phyloP scores from a whole-genome alignment of 23 tunicate genomes.

The Halocynthia roretzi region DNA sequence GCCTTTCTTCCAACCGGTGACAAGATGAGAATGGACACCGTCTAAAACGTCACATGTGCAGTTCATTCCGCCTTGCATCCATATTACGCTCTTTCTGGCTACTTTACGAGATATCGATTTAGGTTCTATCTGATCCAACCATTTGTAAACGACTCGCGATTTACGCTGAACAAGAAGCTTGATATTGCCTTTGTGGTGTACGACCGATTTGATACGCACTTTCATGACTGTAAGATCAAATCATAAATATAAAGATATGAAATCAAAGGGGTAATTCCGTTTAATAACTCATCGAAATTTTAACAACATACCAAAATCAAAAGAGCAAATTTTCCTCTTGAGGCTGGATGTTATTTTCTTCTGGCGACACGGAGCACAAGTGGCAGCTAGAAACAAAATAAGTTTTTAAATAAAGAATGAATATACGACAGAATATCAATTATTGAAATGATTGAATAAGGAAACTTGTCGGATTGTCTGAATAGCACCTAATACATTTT shows the following conservation, averaged over 20 bases:
- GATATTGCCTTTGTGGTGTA: slow-evolving; percentile 40
- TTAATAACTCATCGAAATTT: not conserved
- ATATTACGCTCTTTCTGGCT: slow-evolving; percentile 25
- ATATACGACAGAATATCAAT: not conserved
- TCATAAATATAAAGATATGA: not conserved
- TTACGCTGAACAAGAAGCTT: slow-evolving; percentile 15
- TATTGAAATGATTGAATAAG: not conserved
- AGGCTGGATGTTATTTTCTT: slow-evolving; percentile 21
- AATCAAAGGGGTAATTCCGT: not conserved
- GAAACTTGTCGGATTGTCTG: slow-evolving; percentile 1
- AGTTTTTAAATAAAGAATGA: not conserved
- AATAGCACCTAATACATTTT: not conserved
- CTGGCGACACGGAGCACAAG: slow-evolving; percentile 50
- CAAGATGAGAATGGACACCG: slow-evolving; percentile 38
- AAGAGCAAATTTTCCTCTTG: slow-evolving; percentile 40
- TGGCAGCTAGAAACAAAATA: slow-evolving; percentile 9
- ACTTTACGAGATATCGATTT: not conserved
- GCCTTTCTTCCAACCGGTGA: slow-evolving; percentile 55
- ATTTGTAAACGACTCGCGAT: slow-evolving; percentile 26
- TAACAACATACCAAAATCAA: slow-evolving; percentile 60
- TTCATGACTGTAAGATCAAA: slow-evolving; percentile 46
- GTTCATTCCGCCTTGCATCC: slow-evolving; percentile 69
- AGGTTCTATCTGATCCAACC: slow-evolving; percentile 26
- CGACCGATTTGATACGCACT: slow-evolving; percentile 39
- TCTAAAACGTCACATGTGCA: slow-evolving; percentile 66